These are phyloP conservation scores for Sphaerodactylus townsendi DNA, from an alignment of 2,113 vertebrate species.

Conservation along the genomic window DNA sequence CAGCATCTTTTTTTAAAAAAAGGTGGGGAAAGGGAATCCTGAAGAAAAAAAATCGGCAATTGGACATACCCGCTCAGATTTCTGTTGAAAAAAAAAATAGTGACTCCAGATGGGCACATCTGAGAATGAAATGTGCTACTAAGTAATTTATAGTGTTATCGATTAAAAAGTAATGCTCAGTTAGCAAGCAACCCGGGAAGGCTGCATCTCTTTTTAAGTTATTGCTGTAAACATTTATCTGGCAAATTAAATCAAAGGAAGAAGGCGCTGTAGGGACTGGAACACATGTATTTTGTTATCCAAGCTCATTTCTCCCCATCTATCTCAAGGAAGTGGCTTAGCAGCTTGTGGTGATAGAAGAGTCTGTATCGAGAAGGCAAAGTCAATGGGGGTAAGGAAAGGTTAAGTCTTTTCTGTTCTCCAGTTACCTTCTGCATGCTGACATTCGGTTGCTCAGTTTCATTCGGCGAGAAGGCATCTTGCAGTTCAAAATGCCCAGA, in stretches of 20 bases:
- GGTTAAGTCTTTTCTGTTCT: not conserved
- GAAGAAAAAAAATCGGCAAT: not conserved
- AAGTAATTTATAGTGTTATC: slow-evolving; percentile 42
- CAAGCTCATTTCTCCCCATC: not conserved
- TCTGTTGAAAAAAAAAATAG: slow-evolving; percentile 18
- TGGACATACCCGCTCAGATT: not conserved
- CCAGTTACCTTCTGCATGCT: not conserved
- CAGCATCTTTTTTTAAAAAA: too few relatives aligned
- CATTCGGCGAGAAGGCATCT: not conserved
- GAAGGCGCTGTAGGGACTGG: slow-evolving; percentile 5
- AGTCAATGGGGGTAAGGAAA: not conserved
- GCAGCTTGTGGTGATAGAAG: not conserved
- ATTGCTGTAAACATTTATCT: slow-evolving; percentile 2
- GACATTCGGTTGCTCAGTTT: not conserved
- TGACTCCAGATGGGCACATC: not conserved
- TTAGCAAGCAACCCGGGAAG: slow-evolving; percentile 10
- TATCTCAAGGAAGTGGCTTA: not conserved
- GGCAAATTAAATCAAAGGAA: slow-evolving; percentile 37
- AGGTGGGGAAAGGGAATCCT: too few relatives aligned
- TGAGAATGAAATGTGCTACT: slow-evolving; percentile 16
- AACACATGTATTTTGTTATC: rapidly evolving
- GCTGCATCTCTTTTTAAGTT: slow-evolving; percentile 7
- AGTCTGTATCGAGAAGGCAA: not conserved
- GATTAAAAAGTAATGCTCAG: slow-evolving; percentile 36
- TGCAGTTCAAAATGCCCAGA: not conserved